Conservation (phyloP, 2,797 vertebrate genomes). For the Sciaenops ocellatus region DNA sequence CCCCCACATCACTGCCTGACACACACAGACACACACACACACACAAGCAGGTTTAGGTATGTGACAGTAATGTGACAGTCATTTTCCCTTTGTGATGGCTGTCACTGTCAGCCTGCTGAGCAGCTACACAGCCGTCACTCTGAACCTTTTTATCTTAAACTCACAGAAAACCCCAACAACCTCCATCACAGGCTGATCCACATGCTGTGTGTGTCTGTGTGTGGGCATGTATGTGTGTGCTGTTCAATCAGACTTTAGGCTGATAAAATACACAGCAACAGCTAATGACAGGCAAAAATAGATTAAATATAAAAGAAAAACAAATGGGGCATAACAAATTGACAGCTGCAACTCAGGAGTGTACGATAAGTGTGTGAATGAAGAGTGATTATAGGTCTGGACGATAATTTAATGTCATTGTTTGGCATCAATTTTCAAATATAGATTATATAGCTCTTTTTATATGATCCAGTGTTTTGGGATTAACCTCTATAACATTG, state of each 20-base stretch:
- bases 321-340: too few species aligned
- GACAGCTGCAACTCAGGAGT: too few species aligned
- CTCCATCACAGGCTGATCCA: slow-evolving; percentile 17
- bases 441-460: too few species aligned
- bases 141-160: slow-evolving; percentile 45
- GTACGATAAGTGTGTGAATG: not conserved
- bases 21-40: slow-evolving; percentile 36
- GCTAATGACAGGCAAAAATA: too few species aligned
- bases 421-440: too few species aligned
- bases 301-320: too few species aligned
- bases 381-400: not conserved
- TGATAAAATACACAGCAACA: not conserved
- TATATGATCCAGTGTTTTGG: too few species aligned
- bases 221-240: slow-evolving; percentile 19
- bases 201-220: slow-evolving; percentile 11
- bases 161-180: slow-evolving; percentile 7
- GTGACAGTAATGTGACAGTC: slow-evolving; percentile 62
- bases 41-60: slow-evolving; percentile 30
- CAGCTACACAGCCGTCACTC: slow-evolving; percentile 33
- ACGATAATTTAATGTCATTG: too few species aligned
- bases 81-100: slow-evolving; percentile 48
- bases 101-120: slow-evolving; percentile 50
- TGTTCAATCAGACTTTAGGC: not conserved
- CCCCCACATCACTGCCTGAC: slow-evolving; percentile 46
- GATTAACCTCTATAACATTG: too few species aligned